Percentiles rank a stretch among this genome's conserved stretches.
Conservation (phyloP, 1,140 invertebrate genomes). For the Panagrolaimus sp. region DNA sequence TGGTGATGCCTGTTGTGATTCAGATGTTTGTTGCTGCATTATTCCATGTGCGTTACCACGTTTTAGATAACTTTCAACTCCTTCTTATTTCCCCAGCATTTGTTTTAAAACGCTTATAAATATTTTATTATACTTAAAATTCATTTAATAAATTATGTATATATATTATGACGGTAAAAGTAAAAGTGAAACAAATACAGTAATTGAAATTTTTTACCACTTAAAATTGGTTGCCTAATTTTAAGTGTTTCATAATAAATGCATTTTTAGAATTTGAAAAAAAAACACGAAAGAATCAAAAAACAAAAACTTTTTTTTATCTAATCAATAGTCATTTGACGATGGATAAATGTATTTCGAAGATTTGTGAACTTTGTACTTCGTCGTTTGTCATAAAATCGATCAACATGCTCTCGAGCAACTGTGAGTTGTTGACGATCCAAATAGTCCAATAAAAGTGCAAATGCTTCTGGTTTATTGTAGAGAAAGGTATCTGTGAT, state of each 20-base stretch:
- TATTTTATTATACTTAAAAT: too few relatives aligned
- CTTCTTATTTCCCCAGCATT: too few relatives aligned
- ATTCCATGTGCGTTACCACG: slow-evolving; percentile 11
- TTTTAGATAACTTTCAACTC: background rate
- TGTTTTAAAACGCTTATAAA: too few relatives aligned
- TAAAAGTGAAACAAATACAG: too few relatives aligned
- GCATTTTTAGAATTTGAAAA: too few relatives aligned
- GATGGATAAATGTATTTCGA: slow-evolving; percentile 14
- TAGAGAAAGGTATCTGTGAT: slow-evolving; percentile 38
- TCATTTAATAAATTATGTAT: too few relatives aligned
- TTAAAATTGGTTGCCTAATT: too few relatives aligned
- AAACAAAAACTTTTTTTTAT: background rate
- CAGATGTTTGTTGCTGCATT: slow-evolving; percentile 8
- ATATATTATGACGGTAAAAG: too few relatives aligned
- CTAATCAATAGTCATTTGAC: slow-evolving; percentile 17
- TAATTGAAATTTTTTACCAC: too few relatives aligned
- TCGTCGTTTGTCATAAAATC: slow-evolving; percentile 29
- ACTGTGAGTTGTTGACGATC: slow-evolving; percentile 27
- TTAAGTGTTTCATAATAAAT: too few relatives aligned
- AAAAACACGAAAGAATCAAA: background rate
- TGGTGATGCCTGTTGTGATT: background rate
- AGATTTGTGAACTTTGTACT: slow-evolving; percentile 7
- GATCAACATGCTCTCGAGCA: slow-evolving; percentile 39
- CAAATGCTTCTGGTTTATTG: slow-evolving; percentile 37
- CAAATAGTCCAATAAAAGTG: slow-evolving; percentile 42